A percentile compares a stretch with the other conserved stretches of the same genome.
These are phyloP conservation scores for Aproaerema taeniolella DNA, from an alignment of 2,888 invertebrate species.

Conservation along the genomic window DNA sequence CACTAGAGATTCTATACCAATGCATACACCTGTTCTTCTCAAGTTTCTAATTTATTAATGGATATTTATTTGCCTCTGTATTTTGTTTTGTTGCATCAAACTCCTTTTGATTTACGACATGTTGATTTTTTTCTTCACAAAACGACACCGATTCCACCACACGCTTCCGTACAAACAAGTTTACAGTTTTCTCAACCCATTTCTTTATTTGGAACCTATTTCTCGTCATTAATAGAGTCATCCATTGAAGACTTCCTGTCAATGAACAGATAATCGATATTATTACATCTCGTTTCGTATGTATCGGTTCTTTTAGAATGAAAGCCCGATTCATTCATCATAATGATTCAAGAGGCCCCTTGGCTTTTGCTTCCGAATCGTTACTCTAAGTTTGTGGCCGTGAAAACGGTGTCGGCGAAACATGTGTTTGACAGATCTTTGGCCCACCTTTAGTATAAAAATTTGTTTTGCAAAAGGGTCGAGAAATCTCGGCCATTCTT, in stretches of 20 bases:
- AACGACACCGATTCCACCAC: too few species aligned
- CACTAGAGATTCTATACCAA: neutral
- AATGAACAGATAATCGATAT: slow-evolving; percentile 50
- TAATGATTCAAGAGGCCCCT: slow-evolving; percentile 60
- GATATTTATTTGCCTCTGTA: too few species aligned
- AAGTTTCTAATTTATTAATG: too few species aligned
- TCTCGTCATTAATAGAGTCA: slow-evolving; percentile 40
- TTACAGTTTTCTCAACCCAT: too few species aligned
- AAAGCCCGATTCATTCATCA: slow-evolving; percentile 70
- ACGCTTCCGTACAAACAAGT: too few species aligned
- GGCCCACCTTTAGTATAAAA: too few species aligned
- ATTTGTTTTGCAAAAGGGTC: too few species aligned
- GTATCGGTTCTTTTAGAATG: slow-evolving; percentile 47
- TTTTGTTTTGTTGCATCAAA: too few species aligned
- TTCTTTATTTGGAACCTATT: slow-evolving; percentile 5
- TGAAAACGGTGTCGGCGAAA: neutral
- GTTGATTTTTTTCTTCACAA: too few species aligned
- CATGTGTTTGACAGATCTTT: too few species aligned
- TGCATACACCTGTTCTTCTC: neutral
- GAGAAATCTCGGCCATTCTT: too few species aligned
- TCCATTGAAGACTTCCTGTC: slow-evolving; percentile 43
- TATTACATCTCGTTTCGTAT: slow-evolving; percentile 46
- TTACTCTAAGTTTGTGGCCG: slow-evolving; percentile 34
- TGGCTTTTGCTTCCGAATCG: slow-evolving; percentile 56
- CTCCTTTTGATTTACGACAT: too few species aligned